Evolutionary conservation across 2,888 invertebrate species (phyloP), one percentile per base, ranked within the genome.

Genomic region (Philhelius pedissequus): DNA sequence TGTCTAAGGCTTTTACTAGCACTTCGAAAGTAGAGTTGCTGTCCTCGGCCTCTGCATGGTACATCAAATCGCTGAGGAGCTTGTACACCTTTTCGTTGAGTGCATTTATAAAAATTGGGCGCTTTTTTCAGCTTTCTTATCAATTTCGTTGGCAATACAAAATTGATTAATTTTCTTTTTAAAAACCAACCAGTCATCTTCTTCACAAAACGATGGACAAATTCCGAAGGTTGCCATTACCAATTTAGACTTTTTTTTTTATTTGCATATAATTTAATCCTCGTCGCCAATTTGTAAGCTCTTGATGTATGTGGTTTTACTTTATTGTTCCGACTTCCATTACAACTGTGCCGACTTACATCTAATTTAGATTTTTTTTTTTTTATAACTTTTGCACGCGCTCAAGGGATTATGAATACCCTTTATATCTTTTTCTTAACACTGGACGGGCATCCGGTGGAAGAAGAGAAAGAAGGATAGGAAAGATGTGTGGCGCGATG

Each of bases 131-230:
- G n/a, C 32, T 11, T 9, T 11, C 32, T 32, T 32, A 40, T 40
- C 40, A 40, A 40, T 43, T 18, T 18, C 43, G 38, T 38, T 58
- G 35, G 58, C 40, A 40, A 58, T 58, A 25, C 25, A 38, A 22
- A 58, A 58, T 58, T 58, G 58, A 22, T 58, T 38, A 18, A 58
- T 58, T 58, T 58, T 58, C 40, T 15, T 38, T 20, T 58, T 58
- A 35, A 58, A 58, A 6, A 43, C 43, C 18, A 43, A 8, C 43
- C 43, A 43, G 18, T 43, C 18, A 18, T 43, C 43, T 18, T 43
- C 43, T 43, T 43, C 43, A 18, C 43, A 15, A 7, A 43, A 43
- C 2, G 43, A 18, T 43, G 18, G 18, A 43, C 43, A 43, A 43
- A 43, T 18, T 43, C 43, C 43, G 18, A 18, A 43, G 7, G 18